phyloP scores from a whole-genome alignment of 2,113 vertebrate species.

The Microcebus griseorufus region DNA sequence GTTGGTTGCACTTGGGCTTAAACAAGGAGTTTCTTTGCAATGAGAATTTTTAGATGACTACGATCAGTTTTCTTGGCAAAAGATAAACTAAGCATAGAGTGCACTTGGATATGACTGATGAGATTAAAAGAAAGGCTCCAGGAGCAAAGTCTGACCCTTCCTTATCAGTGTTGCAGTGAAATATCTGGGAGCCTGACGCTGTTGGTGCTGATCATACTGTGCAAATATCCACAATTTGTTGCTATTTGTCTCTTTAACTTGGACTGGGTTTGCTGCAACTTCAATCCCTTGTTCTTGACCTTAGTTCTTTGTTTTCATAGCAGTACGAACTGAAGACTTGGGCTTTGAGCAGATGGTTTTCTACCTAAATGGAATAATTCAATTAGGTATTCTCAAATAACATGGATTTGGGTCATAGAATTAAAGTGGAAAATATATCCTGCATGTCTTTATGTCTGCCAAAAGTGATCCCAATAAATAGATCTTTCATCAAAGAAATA shows the following conservation, averaged over 20 bases:
- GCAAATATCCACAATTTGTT: neutral
- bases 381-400: slow-evolving; percentile 59
- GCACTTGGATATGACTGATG: neutral
- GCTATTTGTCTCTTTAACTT: neutral
- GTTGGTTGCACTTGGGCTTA: slow-evolving; percentile 38
- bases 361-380: slow-evolving; percentile 60
- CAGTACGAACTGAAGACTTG: neutral
- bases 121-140: neutral
- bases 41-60: slow-evolving; percentile 23
- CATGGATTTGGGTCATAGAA: slow-evolving; percentile 49
- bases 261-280: neutral
- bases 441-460: slow-evolving; percentile 17
- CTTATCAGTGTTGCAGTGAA: neutral
- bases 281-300: neutral
- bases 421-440: slow-evolving; percentile 21
- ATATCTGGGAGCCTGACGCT: neutral
- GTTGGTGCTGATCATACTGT: neutral
- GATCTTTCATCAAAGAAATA: neutral
- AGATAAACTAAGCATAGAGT: neutral
- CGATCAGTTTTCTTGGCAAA: slow-evolving; percentile 26
- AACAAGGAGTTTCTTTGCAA: slow-evolving; percentile 59
- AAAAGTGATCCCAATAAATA: neutral
- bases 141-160: neutral
- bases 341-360: slow-evolving; percentile 59
- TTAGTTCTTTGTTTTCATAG: slow-evolving; percentile 44